Conservation (phyloP, 2,113 vertebrate species). For the Elachura formosa region DNA sequence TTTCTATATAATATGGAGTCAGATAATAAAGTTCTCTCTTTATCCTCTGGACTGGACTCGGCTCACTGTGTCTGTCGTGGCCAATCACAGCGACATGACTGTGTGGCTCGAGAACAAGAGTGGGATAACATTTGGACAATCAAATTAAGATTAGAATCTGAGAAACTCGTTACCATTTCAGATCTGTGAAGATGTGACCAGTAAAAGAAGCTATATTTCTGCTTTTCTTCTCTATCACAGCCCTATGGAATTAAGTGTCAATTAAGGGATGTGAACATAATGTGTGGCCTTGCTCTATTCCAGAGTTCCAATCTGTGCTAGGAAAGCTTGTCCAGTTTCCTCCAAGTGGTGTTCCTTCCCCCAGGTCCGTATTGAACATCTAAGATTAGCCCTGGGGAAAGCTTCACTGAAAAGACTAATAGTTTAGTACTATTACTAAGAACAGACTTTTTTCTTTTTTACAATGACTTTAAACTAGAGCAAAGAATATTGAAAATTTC, state of each 20-base stretch:
- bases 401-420: background rate
- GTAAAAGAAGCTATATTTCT: background rate
- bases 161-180: background rate
- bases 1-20: too few relatives aligned
- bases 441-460: background rate
- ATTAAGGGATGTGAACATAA: background rate
- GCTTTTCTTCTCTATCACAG: background rate
- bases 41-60: too few relatives aligned
- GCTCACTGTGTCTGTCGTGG: too few relatives aligned
- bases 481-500: conserved; percentile 10
- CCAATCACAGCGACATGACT: too few relatives aligned
- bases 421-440: background rate
- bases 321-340: background rate
- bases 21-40: too few relatives aligned
- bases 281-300: background rate
- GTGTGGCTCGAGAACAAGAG: background rate
- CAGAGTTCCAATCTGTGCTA: background rate
- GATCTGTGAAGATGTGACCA: background rate
- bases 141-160: background rate
- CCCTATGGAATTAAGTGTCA: background rate
- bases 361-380: background rate
- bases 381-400: background rate
- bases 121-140: background rate
- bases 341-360: background rate
- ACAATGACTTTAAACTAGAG: background rate